Percentiles rank a stretch among this genome's conserved stretches.
Evolutionary conservation across 2,113 vertebrate genomes (phyloP).

Genomic region (Hymenochirus boettgeri): DNA sequence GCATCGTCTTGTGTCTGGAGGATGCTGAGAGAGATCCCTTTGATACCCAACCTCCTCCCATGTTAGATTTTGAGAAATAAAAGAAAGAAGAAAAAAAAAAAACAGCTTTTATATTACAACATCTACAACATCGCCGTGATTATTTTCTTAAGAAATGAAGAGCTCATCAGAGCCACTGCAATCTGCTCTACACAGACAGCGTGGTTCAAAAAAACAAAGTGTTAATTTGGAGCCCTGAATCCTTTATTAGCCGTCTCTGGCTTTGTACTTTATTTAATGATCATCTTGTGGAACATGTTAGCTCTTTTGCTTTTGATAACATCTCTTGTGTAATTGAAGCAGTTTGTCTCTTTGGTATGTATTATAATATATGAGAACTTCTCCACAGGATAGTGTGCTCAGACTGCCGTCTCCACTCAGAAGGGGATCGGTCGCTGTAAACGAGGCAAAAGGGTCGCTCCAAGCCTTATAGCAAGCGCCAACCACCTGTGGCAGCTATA

Average conservation of each 20-base stretch:
- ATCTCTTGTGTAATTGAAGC: conserved; percentile 40
- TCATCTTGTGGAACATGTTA: conserved; percentile 30
- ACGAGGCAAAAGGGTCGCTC: no score
- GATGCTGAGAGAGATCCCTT: conserved; percentile 22
- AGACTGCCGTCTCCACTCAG: conserved; percentile 2
- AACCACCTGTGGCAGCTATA: no score
- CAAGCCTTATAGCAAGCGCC: no score
- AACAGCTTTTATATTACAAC: conserved; percentile 16
- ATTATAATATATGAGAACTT: conserved; percentile 21
- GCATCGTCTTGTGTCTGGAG: conserved; percentile 15
- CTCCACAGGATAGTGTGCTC: conserved; percentile 20
- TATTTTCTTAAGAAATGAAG: conserved; percentile 29
- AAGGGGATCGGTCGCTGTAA: conserved; percentile 2
- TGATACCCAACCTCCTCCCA: conserved; percentile 18
- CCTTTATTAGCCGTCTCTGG: conserved; percentile 25
- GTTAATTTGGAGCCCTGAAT: conserved; percentile 34
- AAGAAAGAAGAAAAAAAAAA: conserved; percentile 1
- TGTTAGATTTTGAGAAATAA: conserved; percentile 7
- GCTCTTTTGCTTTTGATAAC: conserved; percentile 41
- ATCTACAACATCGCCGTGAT: conserved; percentile 17
- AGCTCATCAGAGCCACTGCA: conserved; percentile 9
- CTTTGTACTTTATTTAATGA: conserved; percentile 41
- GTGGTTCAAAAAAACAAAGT: conserved; percentile 26
- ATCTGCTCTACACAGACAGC: conserved; percentile 19
- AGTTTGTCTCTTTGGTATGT: conserved; percentile 38